These are phyloP conservation scores for Pachyseris speciosa DNA, from an alignment of 64 coral and sea anemone species.

Conservation along the genomic window DNA sequence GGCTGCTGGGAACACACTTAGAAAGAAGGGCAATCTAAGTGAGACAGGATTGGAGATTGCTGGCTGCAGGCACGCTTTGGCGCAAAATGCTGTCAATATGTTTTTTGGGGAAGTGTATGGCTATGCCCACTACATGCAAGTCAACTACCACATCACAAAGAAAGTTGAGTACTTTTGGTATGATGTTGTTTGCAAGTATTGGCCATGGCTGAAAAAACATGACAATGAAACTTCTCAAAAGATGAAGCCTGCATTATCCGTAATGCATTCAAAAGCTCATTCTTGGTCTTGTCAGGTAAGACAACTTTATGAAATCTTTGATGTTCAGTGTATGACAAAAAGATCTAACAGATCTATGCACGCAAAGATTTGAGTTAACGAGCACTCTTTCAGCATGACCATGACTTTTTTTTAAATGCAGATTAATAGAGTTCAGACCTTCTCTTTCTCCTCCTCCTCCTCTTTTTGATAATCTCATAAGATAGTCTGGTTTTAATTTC, in stretches of 20 bases:
- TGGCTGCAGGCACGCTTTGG: slow-evolving; percentile 55
- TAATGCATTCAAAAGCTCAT: slow-evolving; percentile 77
- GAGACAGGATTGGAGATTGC: slow-evolving; percentile 74
- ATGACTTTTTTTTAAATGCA: too few species aligned
- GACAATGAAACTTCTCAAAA: not conserved
- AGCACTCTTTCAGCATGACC: too few species aligned
- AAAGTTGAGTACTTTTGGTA: slow-evolving; percentile 68
- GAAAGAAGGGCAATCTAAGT: slow-evolving; percentile 34
- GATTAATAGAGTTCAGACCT: too few species aligned
- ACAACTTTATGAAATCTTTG: too few species aligned
- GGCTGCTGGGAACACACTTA: slow-evolving; percentile 50
- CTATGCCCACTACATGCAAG: slow-evolving; percentile 74
- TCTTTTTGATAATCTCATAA: too few species aligned
- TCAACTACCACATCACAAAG: slow-evolving; percentile 12
- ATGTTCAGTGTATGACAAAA: too few species aligned
- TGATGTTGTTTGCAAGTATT: slow-evolving; percentile 74
- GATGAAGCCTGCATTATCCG: slow-evolving; percentile 75
- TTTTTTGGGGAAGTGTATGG: slow-evolving; percentile 74
- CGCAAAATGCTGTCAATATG: slow-evolving; percentile 61
- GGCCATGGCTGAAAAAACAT: slow-evolving; percentile 70
- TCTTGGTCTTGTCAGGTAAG: slow-evolving; percentile 80
- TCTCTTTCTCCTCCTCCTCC: too few species aligned
- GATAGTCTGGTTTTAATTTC: too few species aligned
- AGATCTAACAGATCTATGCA: too few species aligned
- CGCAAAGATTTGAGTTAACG: too few species aligned